phyloP scores from a whole-genome alignment of 2,113 vertebrate genomes.

The Ariopsis seemanni region DNA sequence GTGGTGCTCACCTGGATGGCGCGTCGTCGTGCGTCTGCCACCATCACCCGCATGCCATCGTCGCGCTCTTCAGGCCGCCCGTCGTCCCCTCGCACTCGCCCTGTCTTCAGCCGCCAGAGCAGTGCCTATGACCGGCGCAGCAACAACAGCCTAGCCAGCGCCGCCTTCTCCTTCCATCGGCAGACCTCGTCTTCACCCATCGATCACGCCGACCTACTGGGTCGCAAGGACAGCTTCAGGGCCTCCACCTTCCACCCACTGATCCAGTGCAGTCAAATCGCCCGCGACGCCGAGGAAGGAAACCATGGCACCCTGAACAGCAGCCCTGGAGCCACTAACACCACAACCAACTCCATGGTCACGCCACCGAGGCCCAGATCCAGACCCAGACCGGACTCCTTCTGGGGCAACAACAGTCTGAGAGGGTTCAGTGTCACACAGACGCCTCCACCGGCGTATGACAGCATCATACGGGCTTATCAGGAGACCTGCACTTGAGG shows the following conservation, averaged over 20 bases:
- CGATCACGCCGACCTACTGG: slow-evolving; percentile 83
- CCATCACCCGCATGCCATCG: slow-evolving; percentile 83
- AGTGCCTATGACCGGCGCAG: slow-evolving; percentile 88
- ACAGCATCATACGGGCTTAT: slow-evolving; percentile 93
- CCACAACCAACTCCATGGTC: slow-evolving; percentile 60
- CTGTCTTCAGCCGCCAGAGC: slow-evolving; percentile 87
- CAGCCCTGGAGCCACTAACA: slow-evolving; percentile 71
- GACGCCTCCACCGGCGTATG: slow-evolving; percentile 88
- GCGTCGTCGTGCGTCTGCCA: slow-evolving; percentile 83
- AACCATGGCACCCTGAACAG: slow-evolving; percentile 82
- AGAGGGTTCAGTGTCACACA: slow-evolving; percentile 77
- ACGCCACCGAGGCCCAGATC: slow-evolving; percentile 64
- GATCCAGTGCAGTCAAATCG: slow-evolving; percentile 85
- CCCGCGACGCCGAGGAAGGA: slow-evolving; percentile 81
- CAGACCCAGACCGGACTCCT: slow-evolving; percentile 79
- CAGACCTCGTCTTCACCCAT: slow-evolving; percentile 79
- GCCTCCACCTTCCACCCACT: slow-evolving; percentile 96
- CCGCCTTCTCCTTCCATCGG: slow-evolving; percentile 86
- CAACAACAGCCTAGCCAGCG: slow-evolving; percentile 91
- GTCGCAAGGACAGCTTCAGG: slow-evolving; percentile 89
- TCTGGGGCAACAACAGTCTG: slow-evolving; percentile 84
- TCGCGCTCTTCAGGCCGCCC: slow-evolving; percentile 66
- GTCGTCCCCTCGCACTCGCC: slow-evolving; percentile 66
- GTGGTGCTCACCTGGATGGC: slow-evolving; percentile 83
- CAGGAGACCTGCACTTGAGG: slow-evolving; percentile 81